Conservation (phyloP, 2,797 vertebrate species). For the Halcyon leucocephala region DNA sequence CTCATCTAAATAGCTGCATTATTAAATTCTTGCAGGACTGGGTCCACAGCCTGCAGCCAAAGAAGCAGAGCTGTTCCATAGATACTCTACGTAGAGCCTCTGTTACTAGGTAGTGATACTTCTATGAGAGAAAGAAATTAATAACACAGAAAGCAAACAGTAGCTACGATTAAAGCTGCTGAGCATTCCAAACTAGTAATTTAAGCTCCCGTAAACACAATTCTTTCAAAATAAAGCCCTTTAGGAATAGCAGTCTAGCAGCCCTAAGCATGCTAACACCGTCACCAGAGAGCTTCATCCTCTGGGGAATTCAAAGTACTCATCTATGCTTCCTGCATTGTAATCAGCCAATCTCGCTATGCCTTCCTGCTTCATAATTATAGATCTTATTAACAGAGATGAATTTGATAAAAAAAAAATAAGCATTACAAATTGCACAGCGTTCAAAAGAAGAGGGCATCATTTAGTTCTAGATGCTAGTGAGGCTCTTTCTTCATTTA, state of each 20-base stretch:
- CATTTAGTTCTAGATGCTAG: background rate
- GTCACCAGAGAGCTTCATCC: constrained; percentile 15
- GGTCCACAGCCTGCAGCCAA: background rate
- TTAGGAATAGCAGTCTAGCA: constrained; percentile 47
- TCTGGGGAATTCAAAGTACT: constrained; percentile 32
- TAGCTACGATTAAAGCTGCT: constrained; percentile 7
- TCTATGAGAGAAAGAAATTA: background rate
- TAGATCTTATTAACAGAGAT: constrained; percentile 66
- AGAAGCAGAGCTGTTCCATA: background rate
- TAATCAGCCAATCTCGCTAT: constrained; percentile 57
- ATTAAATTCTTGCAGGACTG: background rate
- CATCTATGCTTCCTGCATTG: constrained; percentile 7
- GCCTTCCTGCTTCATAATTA: constrained; percentile 71
- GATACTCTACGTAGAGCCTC: background rate
- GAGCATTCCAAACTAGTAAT: constrained; percentile 8
- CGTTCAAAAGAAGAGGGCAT: constrained; percentile 37
- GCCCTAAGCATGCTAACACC: background rate
- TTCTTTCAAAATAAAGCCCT: constrained; percentile 40
- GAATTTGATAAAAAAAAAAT: constrained; percentile 55
- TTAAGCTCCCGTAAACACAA: background rate
- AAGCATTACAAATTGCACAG: constrained; percentile 34
- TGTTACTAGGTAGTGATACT: background rate
- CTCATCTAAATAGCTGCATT: background rate
- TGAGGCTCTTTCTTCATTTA: constrained; percentile 29
- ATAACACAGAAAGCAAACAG: background rate